These are phyloP conservation scores for Sebastes schlegelii DNA, from an alignment of 2,113 vertebrate genomes.

Conservation along the genomic window DNA sequence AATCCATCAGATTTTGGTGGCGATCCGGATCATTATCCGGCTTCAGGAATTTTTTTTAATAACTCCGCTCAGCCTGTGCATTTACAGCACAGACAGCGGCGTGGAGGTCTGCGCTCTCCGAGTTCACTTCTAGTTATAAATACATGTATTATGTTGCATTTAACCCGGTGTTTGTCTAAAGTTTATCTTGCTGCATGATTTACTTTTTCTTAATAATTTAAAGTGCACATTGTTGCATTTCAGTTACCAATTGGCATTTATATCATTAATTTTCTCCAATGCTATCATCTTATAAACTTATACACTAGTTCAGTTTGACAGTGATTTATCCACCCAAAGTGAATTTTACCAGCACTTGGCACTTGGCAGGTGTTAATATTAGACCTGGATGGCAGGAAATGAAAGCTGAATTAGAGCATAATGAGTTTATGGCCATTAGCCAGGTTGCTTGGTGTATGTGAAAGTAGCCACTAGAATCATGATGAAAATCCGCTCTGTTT, in stretches of 20 bases:
- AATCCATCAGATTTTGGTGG: too few species aligned
- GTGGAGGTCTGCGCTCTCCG: too few species aligned
- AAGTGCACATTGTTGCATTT: background rate
- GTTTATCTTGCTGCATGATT: background rate
- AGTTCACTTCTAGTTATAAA: too few species aligned
- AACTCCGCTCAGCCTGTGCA: too few species aligned
- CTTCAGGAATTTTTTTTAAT: too few species aligned
- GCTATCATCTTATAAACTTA: conserved; percentile 23
- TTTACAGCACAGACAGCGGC: too few species aligned
- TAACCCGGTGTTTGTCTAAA: too few species aligned
- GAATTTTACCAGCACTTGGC: conserved; percentile 56
- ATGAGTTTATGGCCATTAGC: conserved; percentile 65
- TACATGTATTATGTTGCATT: too few species aligned
- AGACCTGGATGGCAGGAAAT: conserved; percentile 73
- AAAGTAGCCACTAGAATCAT: conserved; percentile 59
- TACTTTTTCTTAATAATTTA: background rate
- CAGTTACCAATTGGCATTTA: background rate
- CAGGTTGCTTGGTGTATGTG: conserved; percentile 57
- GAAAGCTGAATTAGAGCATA: conserved; percentile 58
- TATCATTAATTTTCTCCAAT: background rate
- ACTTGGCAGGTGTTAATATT: conserved; percentile 63
- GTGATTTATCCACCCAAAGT: conserved; percentile 41
- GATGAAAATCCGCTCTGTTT: conserved; percentile 58
- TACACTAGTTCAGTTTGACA: background rate
- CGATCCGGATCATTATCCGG: too few species aligned